A percentile compares a stretch with the other conserved stretches of the same genome.
Conservation (phyloP, 1,140 invertebrate genomes). For the Drosophila kikkawai region DNA sequence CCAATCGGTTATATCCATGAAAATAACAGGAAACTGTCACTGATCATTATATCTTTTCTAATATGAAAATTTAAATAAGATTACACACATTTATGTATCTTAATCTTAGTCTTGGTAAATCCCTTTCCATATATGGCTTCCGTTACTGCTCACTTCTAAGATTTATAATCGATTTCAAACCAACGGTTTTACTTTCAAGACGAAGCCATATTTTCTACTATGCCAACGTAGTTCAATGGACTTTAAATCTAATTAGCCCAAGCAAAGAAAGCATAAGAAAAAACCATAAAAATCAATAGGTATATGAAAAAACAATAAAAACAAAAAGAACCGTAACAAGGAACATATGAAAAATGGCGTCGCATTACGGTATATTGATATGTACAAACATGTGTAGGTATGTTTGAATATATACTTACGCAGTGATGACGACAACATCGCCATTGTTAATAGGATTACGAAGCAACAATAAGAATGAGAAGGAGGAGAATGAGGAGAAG, state of each 20-base stretch:
- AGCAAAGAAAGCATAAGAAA: background rate
- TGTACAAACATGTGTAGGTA: conserved; percentile 20
- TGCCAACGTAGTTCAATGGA: conserved; percentile 43
- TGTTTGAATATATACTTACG: conserved; percentile 31
- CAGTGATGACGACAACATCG: conserved; percentile 58
- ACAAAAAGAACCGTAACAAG: conserved; percentile 13
- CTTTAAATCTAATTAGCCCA: conserved; percentile 65
- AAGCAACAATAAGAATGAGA: conserved; percentile 53
- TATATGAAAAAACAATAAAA: conserved; percentile 8
- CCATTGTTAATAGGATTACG: conserved; percentile 81
- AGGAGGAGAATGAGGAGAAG: background rate
- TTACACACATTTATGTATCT: background rate
- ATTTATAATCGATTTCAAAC: conserved; percentile 4
- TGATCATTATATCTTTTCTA: background rate
- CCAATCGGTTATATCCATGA: background rate
- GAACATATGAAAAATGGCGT: conserved; percentile 69
- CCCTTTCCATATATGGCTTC: conserved; percentile 1
- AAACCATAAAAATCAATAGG: conserved; percentile 29
- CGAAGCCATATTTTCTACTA: conserved; percentile 29
- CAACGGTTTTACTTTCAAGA: background rate
- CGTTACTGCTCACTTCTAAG: background rate
- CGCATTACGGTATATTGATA: conserved; percentile 43
- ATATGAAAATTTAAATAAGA: no score
- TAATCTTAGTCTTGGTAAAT: background rate
- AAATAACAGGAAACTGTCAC: background rate